Evolutionary conservation across 37 sponge, comb jelly and placozoan genomes (phyloP).

Genomic region (Crambe crambe): DNA sequence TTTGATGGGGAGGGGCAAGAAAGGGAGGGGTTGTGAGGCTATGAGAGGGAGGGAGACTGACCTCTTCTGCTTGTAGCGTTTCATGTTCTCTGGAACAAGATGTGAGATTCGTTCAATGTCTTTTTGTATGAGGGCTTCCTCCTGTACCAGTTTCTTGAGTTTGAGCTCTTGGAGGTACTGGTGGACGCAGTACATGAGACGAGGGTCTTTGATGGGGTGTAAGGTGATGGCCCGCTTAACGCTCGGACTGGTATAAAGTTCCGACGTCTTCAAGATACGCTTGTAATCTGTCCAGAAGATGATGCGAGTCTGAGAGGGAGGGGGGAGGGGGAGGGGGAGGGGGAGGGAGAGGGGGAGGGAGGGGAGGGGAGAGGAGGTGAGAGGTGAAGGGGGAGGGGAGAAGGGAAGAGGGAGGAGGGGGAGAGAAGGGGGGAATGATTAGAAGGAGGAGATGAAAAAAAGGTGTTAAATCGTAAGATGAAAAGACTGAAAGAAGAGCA

Average conservation of each 20-base stretch:
- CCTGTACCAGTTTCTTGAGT: constrained; percentile 1
- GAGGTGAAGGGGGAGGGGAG: background rate
- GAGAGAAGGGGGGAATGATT: constrained; percentile 18
- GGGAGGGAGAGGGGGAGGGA: constrained; percentile 29
- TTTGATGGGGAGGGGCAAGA: too few relatives aligned
- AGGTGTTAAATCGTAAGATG: background rate
- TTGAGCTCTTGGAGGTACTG: constrained; percentile 37
- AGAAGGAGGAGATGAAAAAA: background rate
- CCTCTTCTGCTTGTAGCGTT: constrained; percentile 1
- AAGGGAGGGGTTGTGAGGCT: too few relatives aligned
- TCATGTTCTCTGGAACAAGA: constrained; percentile 18
- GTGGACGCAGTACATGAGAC: constrained; percentile 45
- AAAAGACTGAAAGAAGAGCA: too few relatives aligned
- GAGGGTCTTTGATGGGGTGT: constrained; percentile 64
- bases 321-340: constrained; percentile 17
- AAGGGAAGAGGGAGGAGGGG: constrained; percentile 4
- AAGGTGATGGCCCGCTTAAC: constrained; percentile 48
- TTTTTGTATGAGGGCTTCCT: background rate
- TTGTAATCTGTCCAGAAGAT: constrained; percentile 60
- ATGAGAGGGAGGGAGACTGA: too few relatives aligned
- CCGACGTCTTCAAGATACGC: constrained; percentile 1
- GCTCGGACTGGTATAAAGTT: constrained; percentile 27
- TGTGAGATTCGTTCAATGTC: constrained; percentile 1
- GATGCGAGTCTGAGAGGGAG: constrained; percentile 18
- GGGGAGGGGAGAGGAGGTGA: background rate